These are phyloP conservation scores for Cotesia chilonis DNA, from an alignment of 1,140 invertebrate genomes.

Conservation along the genomic window DNA sequence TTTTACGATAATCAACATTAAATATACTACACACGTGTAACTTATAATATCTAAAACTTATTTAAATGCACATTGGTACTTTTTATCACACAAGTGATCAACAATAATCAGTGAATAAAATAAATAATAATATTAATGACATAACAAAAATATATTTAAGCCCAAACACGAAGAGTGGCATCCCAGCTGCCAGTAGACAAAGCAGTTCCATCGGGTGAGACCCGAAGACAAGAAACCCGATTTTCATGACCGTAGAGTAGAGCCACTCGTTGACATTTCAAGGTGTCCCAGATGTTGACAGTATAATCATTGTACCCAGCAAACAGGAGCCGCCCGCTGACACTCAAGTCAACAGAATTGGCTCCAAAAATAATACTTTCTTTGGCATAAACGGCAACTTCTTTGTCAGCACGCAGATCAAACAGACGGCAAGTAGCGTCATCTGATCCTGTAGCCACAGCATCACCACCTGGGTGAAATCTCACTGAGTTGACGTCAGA, in stretches of 20 bases:
- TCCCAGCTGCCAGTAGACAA: constrained; percentile 99
- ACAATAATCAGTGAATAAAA: not conserved
- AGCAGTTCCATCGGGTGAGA: constrained; percentile 97
- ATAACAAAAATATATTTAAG: constrained; percentile 46
- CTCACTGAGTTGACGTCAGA: constrained; percentile 98
- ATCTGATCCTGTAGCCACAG: constrained; percentile 96
- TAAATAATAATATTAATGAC: constrained; percentile 4
- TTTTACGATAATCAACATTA: not conserved
- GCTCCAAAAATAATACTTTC: constrained; percentile 99
- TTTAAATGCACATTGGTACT: constrained; percentile 39
- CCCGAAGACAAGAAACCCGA: constrained; percentile 91
- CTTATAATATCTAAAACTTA: constrained; percentile 15
- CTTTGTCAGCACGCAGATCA: constrained; percentile 96
- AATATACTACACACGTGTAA: not conserved
- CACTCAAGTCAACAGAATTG: constrained; percentile 97
- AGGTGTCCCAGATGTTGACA: constrained; percentile 97
- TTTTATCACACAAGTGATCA: constrained; percentile 24
- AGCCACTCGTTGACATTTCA: constrained; percentile 91
- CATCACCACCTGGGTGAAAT: constrained; percentile 99
- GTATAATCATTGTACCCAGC: constrained; percentile 99
- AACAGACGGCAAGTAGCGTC: constrained; percentile 98
- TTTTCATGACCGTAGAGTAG: constrained; percentile 98
- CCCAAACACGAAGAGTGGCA: constrained; percentile 86
- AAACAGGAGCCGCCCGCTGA: constrained; percentile 94
- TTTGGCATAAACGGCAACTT: constrained; percentile 95